Evolutionary conservation across 2,797 vertebrate genomes (phyloP), one percentile per base, ranked within the genome.

Genomic region (Furcifer pardalis): DNA sequence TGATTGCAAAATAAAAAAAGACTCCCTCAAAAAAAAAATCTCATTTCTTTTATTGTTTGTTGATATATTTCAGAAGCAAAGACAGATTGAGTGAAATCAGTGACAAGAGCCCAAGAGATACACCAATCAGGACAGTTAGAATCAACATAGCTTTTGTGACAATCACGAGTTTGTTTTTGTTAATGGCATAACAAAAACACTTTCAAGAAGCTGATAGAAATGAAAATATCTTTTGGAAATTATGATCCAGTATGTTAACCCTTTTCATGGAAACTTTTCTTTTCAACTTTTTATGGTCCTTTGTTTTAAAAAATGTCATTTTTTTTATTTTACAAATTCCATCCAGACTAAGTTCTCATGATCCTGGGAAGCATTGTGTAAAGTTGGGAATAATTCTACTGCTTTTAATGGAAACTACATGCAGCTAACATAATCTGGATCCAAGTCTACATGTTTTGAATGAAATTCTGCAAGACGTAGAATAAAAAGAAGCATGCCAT

Each of bases 141-240:
- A 87, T 84, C 75, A 88, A 85, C 77, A 87, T 89, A 89, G 35
- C 35, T 40, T 59, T 15, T 7, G 35, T 32, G 19, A 89, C 86
- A 90, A 87, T 84, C 89, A 78, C 90, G 82, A 89, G 88, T 86
- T 91, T 88, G 89, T 79, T 89, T 91, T 89, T 82, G 30, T 83
- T 90, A 79, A 90, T 89, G 90, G 91, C 89, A 74, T n/a, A 23
- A 75, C 32, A 9, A 46, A 49, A 23, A 75, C 32, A 9, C 46
- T 21, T n/a, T n/a, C 30, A 3, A 37, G 27, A 37, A 68, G 35
- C 32, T 30, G 69, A 25, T 72, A 13, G 10, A 19, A 72, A 72
- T 44, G 69, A 27, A 72, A 42, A 42, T 21, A 42, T 42, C 25
- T 27, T 27, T 27, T 72, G 25, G 32, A 27, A 72, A 72, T 42